Base-by-base conservation (phyloP, 2,113 vertebrate genomes). In the Eublepharis macularius region DNA sequence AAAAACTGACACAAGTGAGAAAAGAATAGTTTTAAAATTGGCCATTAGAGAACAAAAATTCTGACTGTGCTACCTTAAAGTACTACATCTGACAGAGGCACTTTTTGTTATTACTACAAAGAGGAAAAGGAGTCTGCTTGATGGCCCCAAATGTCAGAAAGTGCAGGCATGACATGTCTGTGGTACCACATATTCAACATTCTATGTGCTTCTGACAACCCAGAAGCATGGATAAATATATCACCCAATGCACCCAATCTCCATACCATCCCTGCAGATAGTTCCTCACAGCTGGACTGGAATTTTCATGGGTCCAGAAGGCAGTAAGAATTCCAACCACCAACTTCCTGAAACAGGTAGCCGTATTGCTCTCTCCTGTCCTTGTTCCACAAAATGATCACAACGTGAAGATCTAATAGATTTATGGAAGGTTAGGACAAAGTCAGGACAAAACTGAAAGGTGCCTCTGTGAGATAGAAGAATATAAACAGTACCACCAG, bases 361-460 rank as follows among this genome's bases (percentile, higher is more conserved):
- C 13, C 32, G 4, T 68, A 36, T 13, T 3, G 32, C 66, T 68
- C 11, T n/a, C 68, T 14, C 34, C 68, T 69, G 68, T 34, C 34
- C 3, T 69, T 39, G 19, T 36, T 19, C 68, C n/a, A 16, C 26
- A 24, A 63, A 63, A 24, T 17, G 21, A 63, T 63, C 26, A 63
- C 57, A 69, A 19, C 68, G 13, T 14, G 32, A 34, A 68, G 29
- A 68, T 68, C 9, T 68, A n/a, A 34, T 9, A 69, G n/a, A 36
- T 70, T 70, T 70, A n/a, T 69, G 91, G 86, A 41, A 93, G 91
- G 91, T 91, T 92, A 93, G 82, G 74, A 88, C 85, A 91, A 88
- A 89, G 91, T 91, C 91, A 93, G 82, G 74, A 88, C 85, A 91
- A 88, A 89, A 47, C 82, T 87, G 91, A 76, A 83, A 93, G 90